phyloP scores from a whole-genome alignment of 2,797 vertebrate species.

The Phrynocephalus forsythii region DNA sequence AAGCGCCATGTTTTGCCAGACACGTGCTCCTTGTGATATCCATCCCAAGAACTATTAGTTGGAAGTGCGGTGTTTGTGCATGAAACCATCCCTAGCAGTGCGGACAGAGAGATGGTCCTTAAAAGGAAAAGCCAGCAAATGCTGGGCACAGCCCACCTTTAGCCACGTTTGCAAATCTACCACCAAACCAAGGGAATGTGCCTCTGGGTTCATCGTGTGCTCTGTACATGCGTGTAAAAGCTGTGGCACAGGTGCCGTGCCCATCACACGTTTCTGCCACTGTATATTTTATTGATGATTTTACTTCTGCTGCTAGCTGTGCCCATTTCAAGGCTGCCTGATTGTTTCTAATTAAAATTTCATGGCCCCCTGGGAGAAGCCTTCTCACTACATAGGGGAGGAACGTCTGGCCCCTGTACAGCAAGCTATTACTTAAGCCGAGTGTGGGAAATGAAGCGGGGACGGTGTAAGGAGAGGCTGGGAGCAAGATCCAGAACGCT shows the following conservation, averaged over 20 bases:
- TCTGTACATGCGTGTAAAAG: background rate
- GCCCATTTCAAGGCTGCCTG: conserved; percentile 71
- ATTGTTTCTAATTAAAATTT: conserved; percentile 76
- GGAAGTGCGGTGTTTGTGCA: background rate
- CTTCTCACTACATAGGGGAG: conserved; percentile 63
- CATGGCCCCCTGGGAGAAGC: conserved; percentile 68
- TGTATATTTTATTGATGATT: conserved; percentile 78
- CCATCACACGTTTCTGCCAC: conserved; percentile 73
- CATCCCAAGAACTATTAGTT: background rate
- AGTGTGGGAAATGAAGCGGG: conserved; percentile 1
- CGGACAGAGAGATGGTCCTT: background rate
- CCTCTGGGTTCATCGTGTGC: background rate
- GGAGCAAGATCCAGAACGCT: background rate
- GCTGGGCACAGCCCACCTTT: background rate
- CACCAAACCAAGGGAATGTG: background rate
- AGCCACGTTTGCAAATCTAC: background rate
- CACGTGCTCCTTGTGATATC: background rate
- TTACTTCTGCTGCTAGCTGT: conserved; percentile 66
- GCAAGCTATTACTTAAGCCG: conserved; percentile 39
- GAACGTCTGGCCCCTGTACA: conserved; percentile 58
- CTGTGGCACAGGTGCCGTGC: conserved; percentile 57
- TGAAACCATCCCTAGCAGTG: background rate
- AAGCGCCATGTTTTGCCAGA: background rate
- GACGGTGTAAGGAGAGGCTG: no score
- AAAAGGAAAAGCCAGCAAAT: background rate